These are phyloP conservation scores for Trichogramma dendrolimi DNA, from an alignment of 2,888 invertebrate species.

Conservation along the genomic window DNA sequence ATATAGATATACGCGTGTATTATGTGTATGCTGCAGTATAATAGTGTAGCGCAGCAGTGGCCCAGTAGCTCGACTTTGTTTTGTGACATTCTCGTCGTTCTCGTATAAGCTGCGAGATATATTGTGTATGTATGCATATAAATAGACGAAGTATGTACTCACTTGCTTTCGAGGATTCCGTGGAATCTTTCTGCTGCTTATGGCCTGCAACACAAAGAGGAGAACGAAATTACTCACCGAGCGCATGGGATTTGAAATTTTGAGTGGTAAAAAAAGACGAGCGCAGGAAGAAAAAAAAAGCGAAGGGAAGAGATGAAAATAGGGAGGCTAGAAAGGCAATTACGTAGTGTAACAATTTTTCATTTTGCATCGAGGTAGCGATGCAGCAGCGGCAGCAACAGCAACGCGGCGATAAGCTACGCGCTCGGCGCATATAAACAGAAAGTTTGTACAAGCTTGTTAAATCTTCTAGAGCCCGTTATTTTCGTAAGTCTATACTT, in stretches of 20 bases:
- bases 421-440: neutral
- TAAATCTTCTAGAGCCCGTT: neutral
- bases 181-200: conserved; percentile 42
- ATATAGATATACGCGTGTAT: too few relatives aligned
- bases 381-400: neutral
- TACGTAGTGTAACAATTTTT: too few relatives aligned
- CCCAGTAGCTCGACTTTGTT: neutral
- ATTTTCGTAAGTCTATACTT: conserved; percentile 4
- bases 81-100: neutral
- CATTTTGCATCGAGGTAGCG: too few relatives aligned
- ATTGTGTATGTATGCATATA: too few relatives aligned
- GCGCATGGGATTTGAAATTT: too few relatives aligned
- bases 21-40: too few relatives aligned
- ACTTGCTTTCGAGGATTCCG: conserved; percentile 46
- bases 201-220: conserved; percentile 40
- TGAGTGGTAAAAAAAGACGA: too few relatives aligned
- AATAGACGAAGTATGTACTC: conserved; percentile 24
- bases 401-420: neutral
- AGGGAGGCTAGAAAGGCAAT: too few relatives aligned
- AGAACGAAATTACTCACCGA: too few relatives aligned
- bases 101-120: too few relatives aligned
- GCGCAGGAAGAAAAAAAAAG: too few relatives aligned
- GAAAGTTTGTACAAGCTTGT: neutral
- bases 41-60: neutral
- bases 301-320: too few relatives aligned